Percentiles rank a stretch among this genome's conserved stretches.
Evolutionary conservation across 2,888 invertebrate species (phyloP).

Genomic region (Girardia tigrina): DNA sequence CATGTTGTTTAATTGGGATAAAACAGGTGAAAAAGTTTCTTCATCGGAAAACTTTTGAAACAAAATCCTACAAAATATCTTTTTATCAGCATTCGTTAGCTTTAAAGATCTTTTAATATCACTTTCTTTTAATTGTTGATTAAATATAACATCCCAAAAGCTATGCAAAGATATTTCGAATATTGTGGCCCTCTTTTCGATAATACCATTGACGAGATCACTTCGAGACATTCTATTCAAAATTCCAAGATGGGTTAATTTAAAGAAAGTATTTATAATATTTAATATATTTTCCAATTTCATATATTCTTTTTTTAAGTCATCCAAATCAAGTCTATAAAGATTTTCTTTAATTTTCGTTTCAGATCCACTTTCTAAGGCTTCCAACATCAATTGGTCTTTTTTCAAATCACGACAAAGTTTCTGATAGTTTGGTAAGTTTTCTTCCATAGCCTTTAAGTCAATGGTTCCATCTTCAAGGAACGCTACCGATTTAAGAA

Average conservation of each 20-base stretch:
- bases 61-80: background rate
- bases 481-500: background rate
- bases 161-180: background rate
- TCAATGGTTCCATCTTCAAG: background rate
- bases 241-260: background rate
- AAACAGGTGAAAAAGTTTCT: background rate
- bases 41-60: background rate
- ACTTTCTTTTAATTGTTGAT: background rate
- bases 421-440: too few relatives aligned
- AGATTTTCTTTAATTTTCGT: background rate
- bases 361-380: background rate
- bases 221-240: conserved; percentile 1
- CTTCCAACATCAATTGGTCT: background rate
- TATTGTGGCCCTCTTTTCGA: background rate
- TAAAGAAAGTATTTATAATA: background rate
- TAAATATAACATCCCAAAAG: background rate
- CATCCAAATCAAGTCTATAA: background rate
- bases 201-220: background rate
- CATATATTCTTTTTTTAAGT: conserved; percentile 14
- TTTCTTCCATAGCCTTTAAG: too few relatives aligned
- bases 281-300: conserved; percentile 1
- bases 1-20: background rate
- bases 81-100: background rate
- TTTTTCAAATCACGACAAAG: too few relatives aligned
- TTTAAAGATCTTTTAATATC: background rate